Base-by-base conservation (phyloP, 2,113 vertebrate species). In the Micronycteris hirsuta region DNA sequence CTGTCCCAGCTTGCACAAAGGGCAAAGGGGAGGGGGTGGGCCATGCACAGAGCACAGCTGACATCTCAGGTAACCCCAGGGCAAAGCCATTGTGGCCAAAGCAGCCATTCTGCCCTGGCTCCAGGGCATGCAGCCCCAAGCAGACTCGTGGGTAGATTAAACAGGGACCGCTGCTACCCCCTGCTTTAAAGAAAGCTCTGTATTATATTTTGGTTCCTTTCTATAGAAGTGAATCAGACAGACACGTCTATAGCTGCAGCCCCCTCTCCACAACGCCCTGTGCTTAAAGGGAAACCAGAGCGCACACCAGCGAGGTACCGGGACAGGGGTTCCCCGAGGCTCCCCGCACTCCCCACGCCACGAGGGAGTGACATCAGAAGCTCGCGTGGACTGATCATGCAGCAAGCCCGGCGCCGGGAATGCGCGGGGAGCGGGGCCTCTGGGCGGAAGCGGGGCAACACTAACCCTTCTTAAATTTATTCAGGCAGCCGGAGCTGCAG, bases 401-500 rank as follows among this genome's bases (percentile, higher is more conserved):
- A 94, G 94, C 89, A 71, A 95, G 85, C 97, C 91, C 26, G 41
- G 83, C 36, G 52, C 54, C 4, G 31, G 91, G 68, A 31, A 58
- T 58, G 86, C 24, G 63, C n/a, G 43, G 81, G 71, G 33, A 85
- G 86, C 83, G 10, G 33, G 95, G 68, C 90, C 89, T 96, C 87
- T 47, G 41, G 61, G 81, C 47, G 74, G 83, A 93, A 93, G 89
- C 63, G 19, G 38, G 96, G 97, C 95, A 95, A 96, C 99, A 99
- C 99, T 99, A 98, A 99, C 99, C 99, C 99, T 98, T 99, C 98
- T 98, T 98, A 97, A 99, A 98, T 98, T 99, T 99, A 99, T 98
- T 99, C 98, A 99, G 99, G 97, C 99, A 99, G 99, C 98, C 98
- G 3, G 99, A 99, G 98, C 98, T 99, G 99, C 99, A 99, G 98